Evolutionary conservation across 2,113 vertebrate genomes (phyloP).

Genomic region (Orycteropus afer): DNA sequence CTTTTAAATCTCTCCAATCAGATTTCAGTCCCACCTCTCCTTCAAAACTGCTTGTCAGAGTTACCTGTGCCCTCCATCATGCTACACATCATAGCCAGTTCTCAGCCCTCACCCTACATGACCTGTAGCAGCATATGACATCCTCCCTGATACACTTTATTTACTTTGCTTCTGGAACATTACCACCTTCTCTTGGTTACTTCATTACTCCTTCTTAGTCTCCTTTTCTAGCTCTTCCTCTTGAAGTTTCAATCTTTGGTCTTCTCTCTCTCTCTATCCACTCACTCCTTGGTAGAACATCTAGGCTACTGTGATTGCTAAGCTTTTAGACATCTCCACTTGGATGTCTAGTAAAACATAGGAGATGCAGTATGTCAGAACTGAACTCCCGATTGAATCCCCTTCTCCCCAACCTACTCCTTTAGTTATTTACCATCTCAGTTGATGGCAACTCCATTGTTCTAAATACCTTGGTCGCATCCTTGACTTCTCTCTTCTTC

Average conservation of each 20-base stretch:
- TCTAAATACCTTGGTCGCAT: not conserved
- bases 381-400: not conserved
- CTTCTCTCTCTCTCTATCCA: not conserved
- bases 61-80: not conserved
- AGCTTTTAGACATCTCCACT: not conserved
- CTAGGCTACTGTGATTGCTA: not conserved
- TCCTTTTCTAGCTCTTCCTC: not conserved
- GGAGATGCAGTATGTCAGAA: not conserved
- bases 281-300: not conserved
- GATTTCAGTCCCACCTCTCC: not conserved
- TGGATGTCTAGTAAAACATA: not conserved
- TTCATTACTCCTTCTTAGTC: not conserved
- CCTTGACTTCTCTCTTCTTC: not conserved
- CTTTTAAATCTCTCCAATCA: not conserved
- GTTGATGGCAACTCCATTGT: not conserved
- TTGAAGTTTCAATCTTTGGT: not conserved
- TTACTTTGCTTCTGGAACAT: not conserved
- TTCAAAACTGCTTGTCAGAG: not conserved
- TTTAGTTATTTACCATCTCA: not conserved
- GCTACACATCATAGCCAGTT: not conserved
- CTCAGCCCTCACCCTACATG: not conserved
- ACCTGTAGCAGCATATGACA: not conserved
- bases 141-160: not conserved
- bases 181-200: not conserved
- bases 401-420: not conserved